Base-by-base conservation (phyloP, 2,797 vertebrate species). In the Pangasius krempfi region DNA sequence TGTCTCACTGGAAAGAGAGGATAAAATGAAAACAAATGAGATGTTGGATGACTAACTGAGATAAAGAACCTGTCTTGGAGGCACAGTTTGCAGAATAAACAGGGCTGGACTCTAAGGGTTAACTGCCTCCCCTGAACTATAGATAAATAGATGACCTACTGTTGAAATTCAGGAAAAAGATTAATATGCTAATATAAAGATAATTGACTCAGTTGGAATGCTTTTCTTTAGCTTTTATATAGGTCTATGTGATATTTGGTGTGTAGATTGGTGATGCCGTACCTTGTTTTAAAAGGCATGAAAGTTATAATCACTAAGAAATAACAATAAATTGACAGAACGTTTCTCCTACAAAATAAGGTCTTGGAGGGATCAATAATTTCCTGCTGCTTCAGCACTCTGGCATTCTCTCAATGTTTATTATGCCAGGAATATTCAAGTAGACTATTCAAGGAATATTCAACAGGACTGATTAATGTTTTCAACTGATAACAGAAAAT, bases 1-100 rank as follows among this genome's bases (percentile, higher is more conserved):
- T 93, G 92, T 91, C 92, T 93, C 92, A 93, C 92, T 92, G 89
- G 89, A 89, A 68, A 89, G 86, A 92, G 88, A 90, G 87, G 79
- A 89, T 47, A 81, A 50, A 70, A 81, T 75, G 70, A 68, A 87
- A 84, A 85, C 54, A 88, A 88, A 78, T 70, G 75, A 89, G 88
- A 92, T 64, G 85, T 70, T 68, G 44, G 62, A 30, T 66, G 82
- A 66, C 37, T 52, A 84, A 68, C 25, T 76, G 76, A 88, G 88
- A 92, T 33, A 79, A 90, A 72, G 47, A 84, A 64, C 76, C 37
- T 89, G 66, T 89, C 86, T 89, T 75, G 44, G 82, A 72, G 85
- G 82, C 72, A 86, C 86, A 90, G 70, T 52, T 68, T 40, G 27
- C 66, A 60, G 27, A 54, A 52, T 20, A 9, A 68, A 68, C 60